Evolutionary conservation across 35 echinoderm and acorn worm genomes (phyloP).

Genomic region (Lytechinus variegatus): DNA sequence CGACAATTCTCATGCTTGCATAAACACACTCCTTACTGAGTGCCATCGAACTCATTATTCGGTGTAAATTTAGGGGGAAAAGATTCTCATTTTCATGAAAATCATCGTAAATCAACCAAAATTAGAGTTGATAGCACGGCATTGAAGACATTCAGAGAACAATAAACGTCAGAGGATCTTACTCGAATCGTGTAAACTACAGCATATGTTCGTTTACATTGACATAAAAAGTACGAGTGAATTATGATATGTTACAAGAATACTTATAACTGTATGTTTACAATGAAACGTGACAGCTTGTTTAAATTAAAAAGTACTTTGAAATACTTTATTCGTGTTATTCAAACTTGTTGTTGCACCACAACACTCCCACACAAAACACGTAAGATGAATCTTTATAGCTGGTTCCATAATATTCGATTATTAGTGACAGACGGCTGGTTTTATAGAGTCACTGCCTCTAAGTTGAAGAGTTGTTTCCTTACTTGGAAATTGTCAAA

Average conservation of each 20-base stretch:
- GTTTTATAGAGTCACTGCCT: neutral
- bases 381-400: too few species aligned
- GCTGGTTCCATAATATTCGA: neutral
- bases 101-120: slow-evolving; percentile 16
- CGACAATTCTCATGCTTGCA: neutral
- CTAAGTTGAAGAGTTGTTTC: neutral
- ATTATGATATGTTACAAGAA: neutral
- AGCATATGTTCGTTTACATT: neutral
- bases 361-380: neutral
- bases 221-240: neutral
- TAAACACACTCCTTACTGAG: slow-evolving; percentile 17
- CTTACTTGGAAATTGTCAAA: neutral
- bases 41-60: neutral
- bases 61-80: too few species aligned
- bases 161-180: neutral
- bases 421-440: neutral
- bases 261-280: neutral
- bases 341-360: neutral
- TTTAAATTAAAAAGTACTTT: neutral
- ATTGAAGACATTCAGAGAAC: neutral
- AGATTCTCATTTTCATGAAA: neutral
- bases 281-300: neutral
- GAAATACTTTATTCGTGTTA: neutral
- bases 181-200: neutral
- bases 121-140: neutral